Evolutionary conservation across 2,113 vertebrate genomes (phyloP).

Genomic region (Caloenas nicobarica): DNA sequence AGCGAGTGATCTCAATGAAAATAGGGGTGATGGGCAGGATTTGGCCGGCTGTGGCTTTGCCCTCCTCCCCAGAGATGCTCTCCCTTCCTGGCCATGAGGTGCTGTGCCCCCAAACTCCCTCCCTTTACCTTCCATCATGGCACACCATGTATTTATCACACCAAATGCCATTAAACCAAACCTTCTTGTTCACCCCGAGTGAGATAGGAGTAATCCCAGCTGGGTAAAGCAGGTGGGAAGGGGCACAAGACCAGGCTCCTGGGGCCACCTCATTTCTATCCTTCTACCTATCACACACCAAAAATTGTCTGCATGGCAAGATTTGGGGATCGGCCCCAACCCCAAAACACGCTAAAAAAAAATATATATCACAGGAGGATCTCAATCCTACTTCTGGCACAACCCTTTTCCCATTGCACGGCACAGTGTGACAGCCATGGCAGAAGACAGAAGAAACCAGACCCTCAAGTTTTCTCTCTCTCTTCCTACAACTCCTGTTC

Average conservation of each 20-base stretch:
- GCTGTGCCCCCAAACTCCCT: not conserved
- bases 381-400: not conserved
- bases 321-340: rapidly evolving
- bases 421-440: not conserved
- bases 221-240: not conserved
- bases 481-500: slow-evolving; percentile 36
- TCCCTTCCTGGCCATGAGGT: not conserved
- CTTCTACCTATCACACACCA: not conserved
- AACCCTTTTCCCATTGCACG: not conserved
- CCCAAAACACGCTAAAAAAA: slow-evolving; percentile 21
- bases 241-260: not conserved
- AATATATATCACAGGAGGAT: not conserved
- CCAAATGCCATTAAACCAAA: not conserved
- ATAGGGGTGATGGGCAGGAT: not conserved
- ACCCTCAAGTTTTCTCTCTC: slow-evolving; percentile 55
- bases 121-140: not conserved
- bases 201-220: not conserved
- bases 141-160: not conserved
- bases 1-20: not conserved
- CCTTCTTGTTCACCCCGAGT: rapidly evolving
- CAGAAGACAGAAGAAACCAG: slow-evolving; percentile 55
- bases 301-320: rapidly evolving
- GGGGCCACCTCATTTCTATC: not conserved
- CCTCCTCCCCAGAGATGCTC: not conserved
- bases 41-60: not conserved